Evolutionary conservation across 2,113 vertebrate genomes (phyloP), one percentile per base, ranked within the genome.

Genomic region (Australoheros scitulus): DNA sequence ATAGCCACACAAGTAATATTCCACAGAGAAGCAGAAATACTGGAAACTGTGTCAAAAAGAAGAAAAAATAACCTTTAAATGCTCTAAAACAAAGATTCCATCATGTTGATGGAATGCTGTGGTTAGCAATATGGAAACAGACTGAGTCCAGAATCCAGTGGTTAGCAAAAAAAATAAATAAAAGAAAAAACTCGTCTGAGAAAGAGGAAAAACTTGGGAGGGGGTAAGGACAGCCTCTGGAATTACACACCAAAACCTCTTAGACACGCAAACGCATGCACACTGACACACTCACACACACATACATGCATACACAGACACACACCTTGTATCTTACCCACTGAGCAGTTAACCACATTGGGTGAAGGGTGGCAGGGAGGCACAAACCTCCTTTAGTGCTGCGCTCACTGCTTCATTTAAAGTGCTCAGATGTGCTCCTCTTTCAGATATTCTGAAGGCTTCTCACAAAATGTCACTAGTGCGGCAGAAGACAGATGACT

Each of bases 51-150:
- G 91, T 95, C 88, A 94, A 94, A 92, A 87, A 87, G 77, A 88
- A 83, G 87, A 89, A 88, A 87, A 89, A 90, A 88, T 91, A 86
- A 89, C 80, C 81, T 90, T 95, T 84, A 91, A 94, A 90, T 61
- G 34, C 70, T 83, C 77, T 90, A 76, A 93, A 95, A 94, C 93
- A 90, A 95, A 95, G 92, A 95, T 96, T 95, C 95, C 95, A 95
- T 96, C 95, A 96, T 95, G 94, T 95, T 96, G 94, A 92, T 94
- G 94, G 95, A 96, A 96, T 96, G 94, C 75, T 86, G 95, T 90
- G 95, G 94, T 94, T 93, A 82, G 89, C 84, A 95, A 94, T 95
- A 96, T 96, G 95, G 95, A 96, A 96, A 96, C 93, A 93, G 90
- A 95, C 87, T 24, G 76, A 83, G 88, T 92, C 86, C 83, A 94